Evolutionary conservation across 2,113 vertebrate genomes (phyloP), one percentile per base, ranked within the genome.

Genomic region (Nansenia antarctica): DNA sequence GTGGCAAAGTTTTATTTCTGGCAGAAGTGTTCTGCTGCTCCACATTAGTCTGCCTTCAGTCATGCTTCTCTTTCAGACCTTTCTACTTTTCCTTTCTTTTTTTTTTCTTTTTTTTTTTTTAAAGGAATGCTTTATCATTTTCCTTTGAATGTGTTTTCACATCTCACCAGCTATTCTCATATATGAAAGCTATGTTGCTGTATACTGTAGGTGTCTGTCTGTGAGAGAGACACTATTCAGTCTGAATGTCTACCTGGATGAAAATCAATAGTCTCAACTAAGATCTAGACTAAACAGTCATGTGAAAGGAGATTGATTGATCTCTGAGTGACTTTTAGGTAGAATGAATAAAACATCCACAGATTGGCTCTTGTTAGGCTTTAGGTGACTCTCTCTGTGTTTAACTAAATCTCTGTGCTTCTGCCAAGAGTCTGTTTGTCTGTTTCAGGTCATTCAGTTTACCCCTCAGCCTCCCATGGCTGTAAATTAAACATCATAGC

Each of bases 401-500:
- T 5, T 14, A 27, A 27, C 9, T 27, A 11, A 29, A 24, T 24
- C 22, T 18, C 1, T 55, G 26, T 29, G 1, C 26, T 12, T 24
- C 6, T 55, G 27, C 22, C 53, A 29, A 24, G 22, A 27, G 29
- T 59, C 29, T 55, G 67, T 47, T 66, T 66, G 74, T 70, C 29
- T 29, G 57, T 59, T 29, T 8, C 30, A 65, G 29, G 31, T 39
- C 29, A 53, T 85, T 82, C 73, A 83, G 82, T 81, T 45, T 82
- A 73, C 6, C 39, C 73, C 69, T 65, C 70, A 30, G 62, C 65
- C 68, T 71, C 32, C 39, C 65, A 65, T 74, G 77, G 82, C 90
- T 88, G 82, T 87, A 89, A 89, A 90, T 90, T 89, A 89, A 86
- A 81, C 74, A n/a, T 47, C 29, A 65, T 79, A 86, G 81, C 74